Evolutionary conservation across 1,140 invertebrate species (phyloP).

Genomic region (Heliconius hermathena): DNA sequence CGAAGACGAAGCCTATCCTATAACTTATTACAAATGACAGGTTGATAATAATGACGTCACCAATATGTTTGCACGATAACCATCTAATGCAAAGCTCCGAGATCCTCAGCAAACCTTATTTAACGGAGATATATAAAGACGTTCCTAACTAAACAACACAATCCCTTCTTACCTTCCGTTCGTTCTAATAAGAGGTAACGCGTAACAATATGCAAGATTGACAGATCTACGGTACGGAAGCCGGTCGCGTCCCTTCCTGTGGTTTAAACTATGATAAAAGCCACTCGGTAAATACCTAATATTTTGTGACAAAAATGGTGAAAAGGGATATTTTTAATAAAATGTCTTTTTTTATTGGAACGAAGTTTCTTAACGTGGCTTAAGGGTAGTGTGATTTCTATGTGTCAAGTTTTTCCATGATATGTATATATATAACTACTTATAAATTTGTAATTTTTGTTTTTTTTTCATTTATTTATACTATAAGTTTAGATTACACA

Average conservation of each 20-base stretch:
- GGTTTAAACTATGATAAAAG: slow-evolving; percentile 14
- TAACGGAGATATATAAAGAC: slow-evolving; percentile 30
- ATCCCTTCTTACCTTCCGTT: slow-evolving; percentile 19
- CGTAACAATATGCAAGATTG: slow-evolving; percentile 30
- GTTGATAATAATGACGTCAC: background rate
- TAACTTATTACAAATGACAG: too few species aligned
- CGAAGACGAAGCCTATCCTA: too few species aligned
- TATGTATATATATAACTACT: too few species aligned
- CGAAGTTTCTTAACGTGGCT: too few species aligned
- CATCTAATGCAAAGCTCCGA: slow-evolving; percentile 8
- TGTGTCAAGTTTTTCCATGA: too few species aligned
- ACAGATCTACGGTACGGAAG: slow-evolving; percentile 25
- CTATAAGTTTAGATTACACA: too few species aligned
- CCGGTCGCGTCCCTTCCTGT: background rate
- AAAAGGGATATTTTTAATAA: too few species aligned
- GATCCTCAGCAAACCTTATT: slow-evolving; percentile 26
- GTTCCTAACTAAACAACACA: slow-evolving; percentile 42
- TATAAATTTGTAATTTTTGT: too few species aligned
- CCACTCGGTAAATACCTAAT: background rate
- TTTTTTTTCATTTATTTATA: too few species aligned
- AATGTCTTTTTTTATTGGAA: too few species aligned
- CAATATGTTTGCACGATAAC: slow-evolving; percentile 2
- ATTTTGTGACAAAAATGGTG: too few species aligned
- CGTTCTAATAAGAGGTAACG: slow-evolving; percentile 30
- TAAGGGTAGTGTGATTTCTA: too few species aligned